phyloP scores from a whole-genome alignment of 2,113 vertebrate species.

The Calyptomena viridis region DNA sequence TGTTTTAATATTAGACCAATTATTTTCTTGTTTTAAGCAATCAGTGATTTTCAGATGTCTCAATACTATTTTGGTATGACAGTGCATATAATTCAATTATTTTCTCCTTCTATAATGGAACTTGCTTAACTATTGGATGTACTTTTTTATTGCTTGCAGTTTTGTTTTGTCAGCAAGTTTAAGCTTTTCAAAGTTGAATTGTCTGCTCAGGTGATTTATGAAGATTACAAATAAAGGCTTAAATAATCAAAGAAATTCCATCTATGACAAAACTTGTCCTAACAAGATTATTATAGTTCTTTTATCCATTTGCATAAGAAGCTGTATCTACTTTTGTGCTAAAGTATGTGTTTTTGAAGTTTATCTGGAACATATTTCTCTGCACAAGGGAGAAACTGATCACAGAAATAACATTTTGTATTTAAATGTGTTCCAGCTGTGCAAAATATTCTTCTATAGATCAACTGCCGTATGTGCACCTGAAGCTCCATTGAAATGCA shows the following conservation, averaged over 20 bases:
- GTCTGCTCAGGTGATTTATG: background rate
- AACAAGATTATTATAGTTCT: slow-evolving; percentile 29
- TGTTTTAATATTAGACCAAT: background rate
- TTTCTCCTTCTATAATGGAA: background rate
- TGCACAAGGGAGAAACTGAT: background rate
- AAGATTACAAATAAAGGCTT: background rate
- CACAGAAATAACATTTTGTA: background rate
- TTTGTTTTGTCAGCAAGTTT: background rate
- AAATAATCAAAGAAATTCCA: background rate
- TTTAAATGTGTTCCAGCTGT: background rate
- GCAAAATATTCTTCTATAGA: background rate
- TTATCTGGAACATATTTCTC: slow-evolving; percentile 11
- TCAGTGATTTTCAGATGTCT: background rate
- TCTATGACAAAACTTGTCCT: background rate
- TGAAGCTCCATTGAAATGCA: background rate
- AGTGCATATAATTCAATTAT: background rate
- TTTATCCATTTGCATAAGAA: background rate
- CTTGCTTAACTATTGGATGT: background rate
- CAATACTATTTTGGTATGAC: background rate
- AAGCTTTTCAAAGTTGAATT: background rate
- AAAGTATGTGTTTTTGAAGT: background rate
- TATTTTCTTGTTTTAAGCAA: background rate
- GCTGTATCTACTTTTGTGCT: background rate
- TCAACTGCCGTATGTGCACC: background rate
- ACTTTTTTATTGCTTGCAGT: background rate